Evolutionary conservation across 2,888 invertebrate species (phyloP).

Genomic region (Pollenia labialis): DNA sequence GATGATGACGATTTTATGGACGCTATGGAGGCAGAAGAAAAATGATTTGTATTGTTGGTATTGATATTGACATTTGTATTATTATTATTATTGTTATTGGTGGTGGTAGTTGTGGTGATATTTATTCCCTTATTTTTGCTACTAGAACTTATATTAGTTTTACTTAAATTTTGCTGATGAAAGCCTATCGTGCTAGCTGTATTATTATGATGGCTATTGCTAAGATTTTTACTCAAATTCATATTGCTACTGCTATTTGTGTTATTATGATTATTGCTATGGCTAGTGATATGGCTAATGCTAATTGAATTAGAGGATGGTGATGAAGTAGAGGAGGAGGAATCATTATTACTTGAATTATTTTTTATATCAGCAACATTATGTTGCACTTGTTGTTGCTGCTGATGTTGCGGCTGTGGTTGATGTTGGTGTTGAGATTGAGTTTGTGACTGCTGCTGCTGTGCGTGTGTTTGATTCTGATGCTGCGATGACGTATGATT

Average conservation of each 20-base stretch:
- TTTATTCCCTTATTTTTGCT: slow-evolving; percentile 73
- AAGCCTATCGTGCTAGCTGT: slow-evolving; percentile 72
- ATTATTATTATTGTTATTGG: slow-evolving; percentile 66
- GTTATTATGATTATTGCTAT: slow-evolving; percentile 73
- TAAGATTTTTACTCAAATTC: slow-evolving; percentile 77
- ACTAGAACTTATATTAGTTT: slow-evolving; percentile 72
- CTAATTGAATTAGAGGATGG: slow-evolving; percentile 46
- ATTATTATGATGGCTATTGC: slow-evolving; percentile 71
- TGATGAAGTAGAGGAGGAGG: slow-evolving; percentile 66
- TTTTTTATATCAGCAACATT: slow-evolving; percentile 74
- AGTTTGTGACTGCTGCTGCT: slow-evolving; percentile 76
- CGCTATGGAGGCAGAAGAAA: slow-evolving; percentile 68
- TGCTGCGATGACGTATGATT: slow-evolving; percentile 67
- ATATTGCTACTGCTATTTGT: slow-evolving; percentile 74
- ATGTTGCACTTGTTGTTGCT: slow-evolving; percentile 82
- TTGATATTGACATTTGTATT: slow-evolving; percentile 65
- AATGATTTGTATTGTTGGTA: slow-evolving; percentile 73
- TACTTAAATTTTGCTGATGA: slow-evolving; percentile 64
- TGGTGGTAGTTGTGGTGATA: slow-evolving; percentile 72
- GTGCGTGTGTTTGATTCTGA: slow-evolving; percentile 68
- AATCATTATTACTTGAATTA: slow-evolving; percentile 73
- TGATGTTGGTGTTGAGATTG: slow-evolving; percentile 74
- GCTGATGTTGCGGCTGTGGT: slow-evolving; percentile 79
- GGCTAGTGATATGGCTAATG: slow-evolving; percentile 76
- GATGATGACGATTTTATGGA: slow-evolving; percentile 71